A percentile compares a stretch with the other conserved stretches of the same genome.
These are phyloP conservation scores for Asarcornis scutulata DNA, from an alignment of 2,113 vertebrate species.

Conservation along the genomic window DNA sequence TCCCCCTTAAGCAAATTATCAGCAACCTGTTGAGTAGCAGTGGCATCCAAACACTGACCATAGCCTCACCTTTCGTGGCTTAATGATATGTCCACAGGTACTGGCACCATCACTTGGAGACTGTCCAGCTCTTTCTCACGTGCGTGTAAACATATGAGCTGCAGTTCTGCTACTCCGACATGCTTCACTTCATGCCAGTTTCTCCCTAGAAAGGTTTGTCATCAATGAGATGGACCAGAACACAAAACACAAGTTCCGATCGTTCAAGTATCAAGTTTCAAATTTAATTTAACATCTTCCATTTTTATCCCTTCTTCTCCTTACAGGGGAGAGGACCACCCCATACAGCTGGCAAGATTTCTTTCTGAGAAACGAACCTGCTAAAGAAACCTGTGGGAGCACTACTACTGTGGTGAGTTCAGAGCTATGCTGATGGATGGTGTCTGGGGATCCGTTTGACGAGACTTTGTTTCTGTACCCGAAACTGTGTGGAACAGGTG, in stretches of 20 bases:
- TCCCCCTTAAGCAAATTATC: not conserved
- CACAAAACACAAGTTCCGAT: not conserved
- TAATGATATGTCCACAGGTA: constrained; percentile 79
- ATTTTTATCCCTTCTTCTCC: not conserved
- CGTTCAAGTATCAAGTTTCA: not conserved
- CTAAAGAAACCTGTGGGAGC: fast-evolving
- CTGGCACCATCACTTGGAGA: constrained; percentile 83
- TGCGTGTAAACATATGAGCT: constrained; percentile 85
- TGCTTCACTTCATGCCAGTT: constrained; percentile 88
- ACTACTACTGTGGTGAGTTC: not conserved
- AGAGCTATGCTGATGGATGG: not conserved
- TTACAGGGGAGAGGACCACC: not conserved
- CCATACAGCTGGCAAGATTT: not conserved
- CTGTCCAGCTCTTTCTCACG: constrained; percentile 80
- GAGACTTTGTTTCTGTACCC: not conserved
- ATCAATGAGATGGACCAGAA: not conserved
- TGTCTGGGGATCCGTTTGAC: not conserved
- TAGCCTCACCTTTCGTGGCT: constrained; percentile 85
- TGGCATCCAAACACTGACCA: not conserved
- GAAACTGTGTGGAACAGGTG: not conserved
- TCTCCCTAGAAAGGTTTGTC: constrained; percentile 65
- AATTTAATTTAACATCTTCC: not conserved
- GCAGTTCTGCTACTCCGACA: constrained; percentile 81
- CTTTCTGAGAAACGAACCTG: not conserved
- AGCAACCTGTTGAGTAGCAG: not conserved